Evolutionary conservation across 2,888 invertebrate species (phyloP), one percentile per base, ranked within the genome.

Genomic region (Malthinus flaveolus): DNA sequence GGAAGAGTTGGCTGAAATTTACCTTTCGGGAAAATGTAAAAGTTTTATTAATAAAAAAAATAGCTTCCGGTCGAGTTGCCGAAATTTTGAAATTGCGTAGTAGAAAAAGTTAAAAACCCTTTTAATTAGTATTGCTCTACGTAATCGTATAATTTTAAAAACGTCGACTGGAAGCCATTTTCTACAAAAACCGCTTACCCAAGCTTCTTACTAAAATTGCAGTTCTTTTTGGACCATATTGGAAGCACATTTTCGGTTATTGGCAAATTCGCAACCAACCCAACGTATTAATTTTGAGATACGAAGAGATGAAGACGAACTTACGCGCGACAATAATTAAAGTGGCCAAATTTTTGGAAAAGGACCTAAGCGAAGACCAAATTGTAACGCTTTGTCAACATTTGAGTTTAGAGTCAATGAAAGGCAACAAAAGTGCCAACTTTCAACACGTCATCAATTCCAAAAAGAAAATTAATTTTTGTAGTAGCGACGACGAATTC

Each of bases 371-470:
- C 1, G 73, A 75, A 7, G 74, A 77, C 3, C 72, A 81, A 54
- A 69, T 81, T 35, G 65, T 71, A 3, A 64, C 60, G 1, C 73
- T 84, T 12, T 71, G 72, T 9, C 64, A 76, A 1, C 82, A 82
- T 71, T 78, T 83, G 53, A 79, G 79, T 57, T 84, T 84, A 68
- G 74, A 76, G 15, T 75, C 71, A 46, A 84, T 23, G 23, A 23
- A 85, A 84, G 80, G 80, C 65, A 71, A 75, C n/a, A 83, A 84
- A 70, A 74, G 76, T 44, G 78, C 80, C 1, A 84, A 85, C 69
- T 76, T 58, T 34, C 59, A 64, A 32, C 52, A 56, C 1, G 44
- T 64, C 7, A 11, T 5, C 7, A 11, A 12, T 12, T 39, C 15
- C 15, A 13, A 13, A 39, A 76, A 75, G 60, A 76, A 73, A 56